Evolutionary conservation across 92 coral and sea anemone species (phyloP), one percentile per base, ranked within the genome.

Genomic region (Desmophyllum pertusum): DNA sequence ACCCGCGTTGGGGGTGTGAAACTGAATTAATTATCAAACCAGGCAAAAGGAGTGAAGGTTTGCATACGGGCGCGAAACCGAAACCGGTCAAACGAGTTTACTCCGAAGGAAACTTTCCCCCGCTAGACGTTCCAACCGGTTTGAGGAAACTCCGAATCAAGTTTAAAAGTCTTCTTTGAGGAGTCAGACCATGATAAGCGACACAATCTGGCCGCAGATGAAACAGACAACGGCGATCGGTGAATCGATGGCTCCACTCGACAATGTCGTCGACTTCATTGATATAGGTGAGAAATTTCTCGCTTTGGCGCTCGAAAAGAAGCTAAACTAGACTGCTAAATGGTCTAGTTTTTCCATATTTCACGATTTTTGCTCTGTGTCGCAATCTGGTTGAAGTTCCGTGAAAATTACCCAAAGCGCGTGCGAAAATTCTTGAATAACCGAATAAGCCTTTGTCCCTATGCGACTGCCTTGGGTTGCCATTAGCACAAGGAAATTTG

Each of bases 61-160:
- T 68, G 63, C 65, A 23, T 33, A 57, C 38, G 21, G n/a, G 76
- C 65, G 33, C 84, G 76, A 82, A 72, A 82, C 55, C 70, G 86
- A 82, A 82, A 82, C 86, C 86, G 86, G 86, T 82, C 77, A 82
- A 82, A 82, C 86, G 70, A 82, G 86, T 82, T 82, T 72, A 38
- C 66, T 57, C 75, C 41, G 86, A 72, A 71, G 71, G 25, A 70
- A 71, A 71, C 8, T 59, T 55, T 43, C 38, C 40, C 86, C 71
- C 55, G 86, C 10, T 51, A 37, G 55, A 37, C 70, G 23, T 39
- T 39, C 57, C 57, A 81, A 82, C 78, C 79, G 66, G 86, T 70
- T 82, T 82, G 70, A 29, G 43, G 30, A 57, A 71, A 50, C 71
- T 55, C 35, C 25, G 31, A 40, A 39, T 71, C 85, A 14, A 38